These are phyloP conservation scores for Momotus momota DNA, from an alignment of 2,797 vertebrate genomes.

Conservation along the genomic window DNA sequence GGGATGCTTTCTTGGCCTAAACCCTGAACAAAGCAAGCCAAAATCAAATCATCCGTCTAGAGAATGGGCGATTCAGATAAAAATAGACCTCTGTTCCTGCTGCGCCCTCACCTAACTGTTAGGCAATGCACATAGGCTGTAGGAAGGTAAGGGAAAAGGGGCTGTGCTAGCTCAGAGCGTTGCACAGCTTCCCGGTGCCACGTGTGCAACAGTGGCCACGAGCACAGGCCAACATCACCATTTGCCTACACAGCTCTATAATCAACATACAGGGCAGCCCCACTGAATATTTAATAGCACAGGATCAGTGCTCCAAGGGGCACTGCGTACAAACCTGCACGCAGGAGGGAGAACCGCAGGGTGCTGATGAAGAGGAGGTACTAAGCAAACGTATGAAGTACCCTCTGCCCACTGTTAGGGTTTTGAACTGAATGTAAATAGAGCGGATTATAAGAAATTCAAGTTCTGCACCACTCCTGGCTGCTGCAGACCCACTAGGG, in stretches of 20 bases:
- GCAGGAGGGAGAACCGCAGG: neutral
- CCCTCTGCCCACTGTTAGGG: neutral
- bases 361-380: neutral
- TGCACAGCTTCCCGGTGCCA: rapidly evolving
- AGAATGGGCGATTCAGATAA: neutral
- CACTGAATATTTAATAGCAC: neutral
- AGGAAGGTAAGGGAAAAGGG: neutral
- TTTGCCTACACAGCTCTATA: neutral
- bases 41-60: neutral
- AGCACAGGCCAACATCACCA: neutral
- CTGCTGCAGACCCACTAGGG: neutral
- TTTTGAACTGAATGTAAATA: no score
- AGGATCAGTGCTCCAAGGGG: neutral
- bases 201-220: rapidly evolving
- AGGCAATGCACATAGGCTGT: rapidly evolving
- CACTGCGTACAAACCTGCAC: neutral
- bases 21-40: neutral
- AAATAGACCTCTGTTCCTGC: neutral
- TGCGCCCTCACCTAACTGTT: neutral
- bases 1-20: constrained; percentile 11
- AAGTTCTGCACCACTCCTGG: neutral
- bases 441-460: no score
- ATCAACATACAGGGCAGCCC: neutral
- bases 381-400: neutral
- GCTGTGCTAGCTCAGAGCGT: rapidly evolving